These are phyloP conservation scores for Epinephelus malabaricus DNA, from an alignment of 2,797 vertebrate species.

Conservation along the genomic window DNA sequence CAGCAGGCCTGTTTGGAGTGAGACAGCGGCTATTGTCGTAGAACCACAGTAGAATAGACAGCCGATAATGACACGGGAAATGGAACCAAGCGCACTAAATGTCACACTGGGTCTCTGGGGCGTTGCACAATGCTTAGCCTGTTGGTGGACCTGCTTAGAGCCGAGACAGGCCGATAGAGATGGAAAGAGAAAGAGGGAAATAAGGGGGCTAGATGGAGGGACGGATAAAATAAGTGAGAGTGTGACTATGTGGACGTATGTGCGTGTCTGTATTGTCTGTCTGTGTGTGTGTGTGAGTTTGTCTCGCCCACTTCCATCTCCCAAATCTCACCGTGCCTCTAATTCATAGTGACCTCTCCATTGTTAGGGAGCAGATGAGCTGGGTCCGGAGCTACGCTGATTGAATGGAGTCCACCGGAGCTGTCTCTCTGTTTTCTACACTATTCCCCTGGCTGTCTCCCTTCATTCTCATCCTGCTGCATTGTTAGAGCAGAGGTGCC, in stretches of 20 bases:
- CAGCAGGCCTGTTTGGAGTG: slow-evolving; percentile 59
- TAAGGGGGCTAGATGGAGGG: slow-evolving; percentile 45
- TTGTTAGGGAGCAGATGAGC: slow-evolving; percentile 82
- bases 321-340: slow-evolving; percentile 69
- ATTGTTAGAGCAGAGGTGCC: slow-evolving; percentile 73
- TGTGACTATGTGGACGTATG: slow-evolving; percentile 28
- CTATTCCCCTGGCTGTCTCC: slow-evolving; percentile 82
- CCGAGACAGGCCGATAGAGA: slow-evolving; percentile 55
- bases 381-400: slow-evolving; percentile 65
- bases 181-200: slow-evolving; percentile 49
- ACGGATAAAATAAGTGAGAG: slow-evolving; percentile 47
- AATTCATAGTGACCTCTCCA: slow-evolving; percentile 81
- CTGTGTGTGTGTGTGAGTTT: slow-evolving; percentile 25
- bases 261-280: slow-evolving; percentile 48
- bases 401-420: slow-evolving; percentile 80
- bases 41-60: slow-evolving; percentile 64
- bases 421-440: slow-evolving; percentile 77
- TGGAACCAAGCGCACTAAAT: slow-evolving; percentile 72
- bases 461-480: slow-evolving; percentile 78
- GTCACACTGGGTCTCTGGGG: slow-evolving; percentile 73
- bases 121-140: slow-evolving; percentile 63
- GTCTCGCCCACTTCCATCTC: slow-evolving; percentile 69
- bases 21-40: slow-evolving; percentile 63
- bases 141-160: slow-evolving; percentile 68
- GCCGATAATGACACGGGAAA: slow-evolving; percentile 75